Base-by-base conservation (phyloP, 2,888 invertebrate genomes). In the Agrotis puta region DNA sequence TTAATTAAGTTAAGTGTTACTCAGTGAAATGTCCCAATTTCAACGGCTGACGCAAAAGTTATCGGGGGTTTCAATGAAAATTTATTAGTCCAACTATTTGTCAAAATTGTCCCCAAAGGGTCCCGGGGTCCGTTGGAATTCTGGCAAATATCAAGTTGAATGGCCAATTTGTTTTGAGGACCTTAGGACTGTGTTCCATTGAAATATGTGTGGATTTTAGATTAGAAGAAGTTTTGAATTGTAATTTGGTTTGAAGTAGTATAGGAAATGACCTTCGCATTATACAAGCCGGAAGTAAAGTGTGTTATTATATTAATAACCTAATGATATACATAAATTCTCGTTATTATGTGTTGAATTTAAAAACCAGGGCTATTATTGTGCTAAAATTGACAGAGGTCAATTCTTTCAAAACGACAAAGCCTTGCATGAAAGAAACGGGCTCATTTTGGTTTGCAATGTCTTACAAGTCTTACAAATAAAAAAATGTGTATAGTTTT, bases 71-170 rank as follows among this genome's bases (percentile, higher is more conserved):
- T 94, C 94, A 94, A 94, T 94, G 94, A 92, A 94, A 95, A 95
- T 95, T 94, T 94, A 95, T 95, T 94, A 94, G 92, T 92, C 90
- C 90, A 90, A 95, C 95, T 95, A 95, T 95, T 95, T 94, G 94
- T 95, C 94, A 95, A 93, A 95, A 94, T 94, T 92, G 92, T 92
- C 93, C 93, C 88, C 93, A 84, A 91, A 92, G 92, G 94, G 92
- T 84, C 69, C 65, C 67, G 65, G 82, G 77, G 82, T 85, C 88
- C 88, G 85, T 71, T 79, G 92, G 92, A 92, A 94, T 94, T 93
- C 92, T 88, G 85, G 88, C 91, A 91, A 94, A 93, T 91, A 92
- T 92, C 92, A 87, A 91, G 89, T 91, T 90, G 89, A 92, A 91
- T 89, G 88, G 89, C 90, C 91, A 93, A 94, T 94, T 94, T 92